phyloP scores from a whole-genome alignment of 2,797 vertebrate species.

The Muraenolepis orangiensis region DNA sequence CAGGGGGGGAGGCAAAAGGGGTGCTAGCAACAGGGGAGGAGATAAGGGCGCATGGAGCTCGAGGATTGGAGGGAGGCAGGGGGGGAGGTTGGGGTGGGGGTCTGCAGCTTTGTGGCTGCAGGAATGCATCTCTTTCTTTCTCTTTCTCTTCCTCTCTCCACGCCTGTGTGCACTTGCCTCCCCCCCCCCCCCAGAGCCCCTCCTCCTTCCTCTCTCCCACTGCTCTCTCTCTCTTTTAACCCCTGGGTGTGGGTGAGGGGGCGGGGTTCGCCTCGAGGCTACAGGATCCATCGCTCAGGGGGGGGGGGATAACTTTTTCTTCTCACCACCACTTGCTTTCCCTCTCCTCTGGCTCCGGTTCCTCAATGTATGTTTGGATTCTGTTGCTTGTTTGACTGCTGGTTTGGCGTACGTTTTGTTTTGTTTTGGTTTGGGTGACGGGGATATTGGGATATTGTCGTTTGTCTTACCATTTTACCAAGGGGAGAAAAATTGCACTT shows the following conservation, averaged over 20 bases:
- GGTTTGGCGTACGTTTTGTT: neutral
- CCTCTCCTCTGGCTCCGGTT: no score
- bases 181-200: constrained; percentile 34
- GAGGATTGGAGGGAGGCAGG: constrained; percentile 32
- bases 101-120: constrained; percentile 71
- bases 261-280: neutral
- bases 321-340: neutral
- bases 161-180: constrained; percentile 65
- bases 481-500: neutral
- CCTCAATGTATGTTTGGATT: no score
- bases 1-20: constrained; percentile 40
- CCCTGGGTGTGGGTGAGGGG: neutral
- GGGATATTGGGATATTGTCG: constrained; percentile 11
- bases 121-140: constrained; percentile 74
- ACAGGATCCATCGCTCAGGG: constrained; percentile 30
- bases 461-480: neutral
- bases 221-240: constrained; percentile 25
- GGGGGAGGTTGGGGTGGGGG: constrained; percentile 30
- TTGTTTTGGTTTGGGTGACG: constrained; percentile 9
- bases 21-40: constrained; percentile 38
- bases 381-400: neutral
- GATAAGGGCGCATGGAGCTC: neutral
- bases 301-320: constrained; percentile 18
- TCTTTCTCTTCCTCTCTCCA: constrained; percentile 27
- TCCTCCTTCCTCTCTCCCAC: constrained; percentile 32